Conservation (phyloP, 2,888 invertebrate genomes). For the Epirrita christyi region DNA sequence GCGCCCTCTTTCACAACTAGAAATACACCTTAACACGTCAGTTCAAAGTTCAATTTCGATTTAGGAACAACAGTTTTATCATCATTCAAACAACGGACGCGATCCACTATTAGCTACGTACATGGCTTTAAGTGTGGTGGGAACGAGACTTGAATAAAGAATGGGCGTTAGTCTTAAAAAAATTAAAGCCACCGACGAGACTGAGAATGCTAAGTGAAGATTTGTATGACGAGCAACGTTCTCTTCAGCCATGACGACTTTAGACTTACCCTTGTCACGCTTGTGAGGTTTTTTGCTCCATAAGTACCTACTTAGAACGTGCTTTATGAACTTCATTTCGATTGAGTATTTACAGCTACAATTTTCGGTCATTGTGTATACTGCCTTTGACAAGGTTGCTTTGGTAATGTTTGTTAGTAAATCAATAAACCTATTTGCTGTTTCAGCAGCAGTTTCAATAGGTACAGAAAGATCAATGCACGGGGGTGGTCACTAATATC, state of each 20-base stretch:
- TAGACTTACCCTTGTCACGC: slow-evolving; percentile 58
- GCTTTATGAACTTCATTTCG: slow-evolving; percentile 57
- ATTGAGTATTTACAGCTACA: slow-evolving; percentile 46
- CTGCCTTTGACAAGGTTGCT: too few relatives aligned
- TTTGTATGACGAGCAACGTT: slow-evolving; percentile 68
- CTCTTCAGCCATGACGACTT: slow-evolving; percentile 67
- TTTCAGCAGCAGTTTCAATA: slow-evolving; percentile 39
- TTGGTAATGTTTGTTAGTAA: neutral
- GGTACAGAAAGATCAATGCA: slow-evolving; percentile 50
- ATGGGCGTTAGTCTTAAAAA: slow-evolving; percentile 73
- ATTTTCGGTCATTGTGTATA: neutral
- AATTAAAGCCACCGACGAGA: slow-evolving; percentile 72
- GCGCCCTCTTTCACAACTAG: slow-evolving; percentile 41
- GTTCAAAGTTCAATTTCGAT: slow-evolving; percentile 48
- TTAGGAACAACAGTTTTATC: slow-evolving; percentile 34
- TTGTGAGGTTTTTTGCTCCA: slow-evolving; percentile 60
- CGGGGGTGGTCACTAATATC: slow-evolving; percentile 62
- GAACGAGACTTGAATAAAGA: slow-evolving; percentile 76
- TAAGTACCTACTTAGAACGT: slow-evolving; percentile 59
- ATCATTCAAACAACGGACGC: slow-evolving; percentile 46
- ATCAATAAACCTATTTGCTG: neutral
- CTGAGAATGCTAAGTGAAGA: slow-evolving; percentile 78
- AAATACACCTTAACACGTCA: slow-evolving; percentile 51
- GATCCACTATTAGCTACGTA: slow-evolving; percentile 74
- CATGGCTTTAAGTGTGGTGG: slow-evolving; percentile 71